Conservation (phyloP, 1,140 invertebrate species). For the Drosophila parvula region DNA sequence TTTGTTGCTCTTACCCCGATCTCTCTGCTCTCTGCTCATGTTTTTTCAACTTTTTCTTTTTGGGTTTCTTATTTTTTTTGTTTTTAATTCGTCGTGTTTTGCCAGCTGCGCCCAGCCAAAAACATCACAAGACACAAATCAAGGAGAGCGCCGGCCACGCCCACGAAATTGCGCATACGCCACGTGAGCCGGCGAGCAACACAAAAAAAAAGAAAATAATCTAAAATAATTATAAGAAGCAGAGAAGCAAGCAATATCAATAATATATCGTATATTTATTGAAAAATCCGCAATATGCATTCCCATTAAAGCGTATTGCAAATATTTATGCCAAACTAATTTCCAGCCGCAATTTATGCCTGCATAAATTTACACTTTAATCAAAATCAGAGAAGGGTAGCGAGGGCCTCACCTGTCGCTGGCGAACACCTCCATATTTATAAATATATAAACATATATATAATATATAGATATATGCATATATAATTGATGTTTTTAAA, state of each 20-base stretch:
- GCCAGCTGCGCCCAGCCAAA: slow-evolving; percentile 65
- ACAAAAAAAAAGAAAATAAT: slow-evolving; percentile 7
- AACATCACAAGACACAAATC: slow-evolving; percentile 51
- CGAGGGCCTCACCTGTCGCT: not conserved
- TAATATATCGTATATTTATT: slow-evolving; percentile 7
- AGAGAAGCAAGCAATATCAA: slow-evolving; percentile 3
- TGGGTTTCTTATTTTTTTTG: slow-evolving; percentile 6
- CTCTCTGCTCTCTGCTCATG: not conserved
- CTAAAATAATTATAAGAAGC: not conserved
- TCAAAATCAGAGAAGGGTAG: not conserved
- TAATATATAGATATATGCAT: slow-evolving; percentile 9
- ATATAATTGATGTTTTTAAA: slow-evolving; percentile 52
- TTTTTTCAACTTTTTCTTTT: slow-evolving; percentile 2
- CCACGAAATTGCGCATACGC: slow-evolving; percentile 61
- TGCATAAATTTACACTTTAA: slow-evolving; percentile 51
- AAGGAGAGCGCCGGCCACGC: slow-evolving; percentile 48
- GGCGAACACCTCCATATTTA: not conserved
- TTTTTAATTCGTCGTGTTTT: slow-evolving; percentile 27
- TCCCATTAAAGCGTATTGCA: slow-evolving; percentile 16
- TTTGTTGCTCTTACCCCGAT: slow-evolving; percentile 24
- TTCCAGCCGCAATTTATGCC: slow-evolving; percentile 55
- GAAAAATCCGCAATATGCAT: slow-evolving; percentile 12
- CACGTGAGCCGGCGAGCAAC: slow-evolving; percentile 32
- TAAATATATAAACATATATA: slow-evolving; percentile 9
- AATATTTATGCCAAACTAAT: slow-evolving; percentile 57